Base-by-base conservation (phyloP, 2,113 vertebrate genomes). In the Pseudopipra pipra region DNA sequence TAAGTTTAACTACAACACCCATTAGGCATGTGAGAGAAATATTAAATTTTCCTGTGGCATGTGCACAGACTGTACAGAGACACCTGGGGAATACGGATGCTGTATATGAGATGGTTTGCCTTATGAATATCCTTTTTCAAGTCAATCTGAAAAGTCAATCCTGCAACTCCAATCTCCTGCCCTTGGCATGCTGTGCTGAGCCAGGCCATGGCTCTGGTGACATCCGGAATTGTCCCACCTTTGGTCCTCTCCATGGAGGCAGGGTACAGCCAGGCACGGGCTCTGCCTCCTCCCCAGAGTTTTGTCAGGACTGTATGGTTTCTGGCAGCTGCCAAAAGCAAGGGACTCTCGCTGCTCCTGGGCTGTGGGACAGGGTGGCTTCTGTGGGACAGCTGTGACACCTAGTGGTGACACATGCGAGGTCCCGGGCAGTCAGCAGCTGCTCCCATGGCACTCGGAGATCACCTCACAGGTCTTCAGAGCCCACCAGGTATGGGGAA, bases 321-420 rank as follows among this genome's bases (percentile, higher is more conserved):
- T 11, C 12, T 5, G 8, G 5, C 9, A 35, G 73, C 8, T 1
- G 28, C 12, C 6, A 1, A 5, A 65, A 15, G 31, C 3, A 2
- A 2, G 8, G 23, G 12, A n/a, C 4, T 4, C 2, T 3, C 35
- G 5, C 39, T 2, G 35, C 35, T 3, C 13, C 80, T 7, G 43
- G 1, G 56, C 5, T 2, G 44, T 3, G 37, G 70, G 58, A 43
- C 18, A 4, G 3, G 54, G 61, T 22, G 93, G 47, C 55, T 89
- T 90, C 43, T 28, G 80, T 28, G 91, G 93, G 78, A 52, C 94
- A 77, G 96, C 84, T 82, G 63, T 94, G 97, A 95, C 98, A 97
- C 67, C 98, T 98, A 93, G 97, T 92, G 98, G 98, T 56, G n/a
- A 5, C 56, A 44, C 12, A 2, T 4, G 17, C 20, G 4, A 25